Conservation (phyloP, 2,888 invertebrate species). For the Drosophila mimica region DNA sequence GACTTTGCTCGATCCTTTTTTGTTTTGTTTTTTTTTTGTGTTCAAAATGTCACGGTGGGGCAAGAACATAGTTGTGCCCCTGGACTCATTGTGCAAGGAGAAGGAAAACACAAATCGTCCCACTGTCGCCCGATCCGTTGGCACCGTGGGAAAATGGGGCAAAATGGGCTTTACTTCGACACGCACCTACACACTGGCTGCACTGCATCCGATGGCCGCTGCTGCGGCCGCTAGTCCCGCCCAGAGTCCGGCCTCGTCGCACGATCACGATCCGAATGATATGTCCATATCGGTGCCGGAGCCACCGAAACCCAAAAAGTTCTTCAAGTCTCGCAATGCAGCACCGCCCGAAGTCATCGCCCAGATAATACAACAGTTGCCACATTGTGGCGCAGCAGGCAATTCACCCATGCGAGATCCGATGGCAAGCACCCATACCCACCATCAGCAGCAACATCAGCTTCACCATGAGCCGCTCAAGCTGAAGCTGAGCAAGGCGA, state of each 20-base stretch:
- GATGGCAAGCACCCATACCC: constrained; percentile 39
- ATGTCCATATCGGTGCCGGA: constrained; percentile 80
- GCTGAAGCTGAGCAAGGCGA: constrained; percentile 81
- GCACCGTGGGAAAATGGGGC: constrained; percentile 97
- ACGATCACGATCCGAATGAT: constrained; percentile 82
- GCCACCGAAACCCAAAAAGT: constrained; percentile 93
- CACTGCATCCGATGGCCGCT: constrained; percentile 77
- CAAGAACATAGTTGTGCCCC: constrained; percentile 88
- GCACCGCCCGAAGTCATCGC: constrained; percentile 86
- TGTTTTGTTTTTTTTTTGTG: background rate
- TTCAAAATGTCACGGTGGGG: constrained; percentile 88
- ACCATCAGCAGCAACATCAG: constrained; percentile 13
- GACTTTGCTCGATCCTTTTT: background rate
- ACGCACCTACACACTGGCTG: constrained; percentile 86
- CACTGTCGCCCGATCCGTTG: constrained; percentile 94
- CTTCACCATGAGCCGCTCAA: constrained; percentile 79
- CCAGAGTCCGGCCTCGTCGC: constrained; percentile 71
- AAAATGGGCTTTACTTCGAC: constrained; percentile 97
- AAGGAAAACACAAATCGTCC: constrained; percentile 93
- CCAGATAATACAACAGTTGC: constrained; percentile 84
- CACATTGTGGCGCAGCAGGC: constrained; percentile 74
- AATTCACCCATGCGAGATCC: constrained; percentile 83
- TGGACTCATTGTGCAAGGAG: constrained; percentile 89
- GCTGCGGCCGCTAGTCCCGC: constrained; percentile 72
- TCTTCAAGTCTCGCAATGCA: constrained; percentile 93